phyloP scores from a whole-genome alignment of 2,797 vertebrate species.

The Bovichtus variegatus region DNA sequence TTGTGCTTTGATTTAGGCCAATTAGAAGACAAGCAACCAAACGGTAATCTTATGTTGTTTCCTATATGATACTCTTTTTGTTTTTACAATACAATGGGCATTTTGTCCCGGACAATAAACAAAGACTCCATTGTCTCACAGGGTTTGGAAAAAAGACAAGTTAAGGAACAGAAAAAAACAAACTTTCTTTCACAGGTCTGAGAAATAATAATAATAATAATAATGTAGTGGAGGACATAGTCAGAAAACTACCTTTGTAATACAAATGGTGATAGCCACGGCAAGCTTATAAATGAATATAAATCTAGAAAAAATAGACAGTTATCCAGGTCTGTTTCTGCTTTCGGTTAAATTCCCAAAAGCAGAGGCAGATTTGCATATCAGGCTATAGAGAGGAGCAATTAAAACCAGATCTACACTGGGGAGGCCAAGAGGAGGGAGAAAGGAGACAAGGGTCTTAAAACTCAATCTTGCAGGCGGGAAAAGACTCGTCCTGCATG shows the following conservation, averaged over 20 bases:
- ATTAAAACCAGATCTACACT: constrained; percentile 60
- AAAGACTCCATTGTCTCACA: constrained; percentile 9
- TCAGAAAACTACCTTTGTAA: constrained; percentile 46
- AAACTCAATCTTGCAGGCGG: constrained; percentile 99
- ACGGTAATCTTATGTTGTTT: background rate
- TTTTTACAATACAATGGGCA: background rate
- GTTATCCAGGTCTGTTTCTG: constrained; percentile 45
- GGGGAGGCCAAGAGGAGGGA: constrained; percentile 24
- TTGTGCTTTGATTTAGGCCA: constrained; percentile 67
- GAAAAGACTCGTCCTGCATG: constrained; percentile 99
- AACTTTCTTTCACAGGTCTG: constrained; percentile 2
- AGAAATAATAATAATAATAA: constrained; percentile 18
- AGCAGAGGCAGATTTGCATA: constrained; percentile 56
- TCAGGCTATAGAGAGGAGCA: constrained; percentile 54
- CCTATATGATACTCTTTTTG: background rate
- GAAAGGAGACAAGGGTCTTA: constrained; percentile 74
- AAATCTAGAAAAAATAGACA: constrained; percentile 56
- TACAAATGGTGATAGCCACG: constrained; percentile 51
- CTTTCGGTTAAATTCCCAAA: constrained; percentile 16
- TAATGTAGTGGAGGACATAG: constrained; percentile 9
- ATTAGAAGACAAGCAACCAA: constrained; percentile 34
- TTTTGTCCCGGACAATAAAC: constrained; percentile 15
- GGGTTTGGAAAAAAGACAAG: background rate
- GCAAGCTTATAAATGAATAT: constrained; percentile 57
- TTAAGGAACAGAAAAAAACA: constrained; percentile 15